Percentiles rank a stretch among this genome's conserved stretches.
phyloP scores from a whole-genome alignment of 2,888 invertebrate genomes.

The Parelbella ahira region DNA sequence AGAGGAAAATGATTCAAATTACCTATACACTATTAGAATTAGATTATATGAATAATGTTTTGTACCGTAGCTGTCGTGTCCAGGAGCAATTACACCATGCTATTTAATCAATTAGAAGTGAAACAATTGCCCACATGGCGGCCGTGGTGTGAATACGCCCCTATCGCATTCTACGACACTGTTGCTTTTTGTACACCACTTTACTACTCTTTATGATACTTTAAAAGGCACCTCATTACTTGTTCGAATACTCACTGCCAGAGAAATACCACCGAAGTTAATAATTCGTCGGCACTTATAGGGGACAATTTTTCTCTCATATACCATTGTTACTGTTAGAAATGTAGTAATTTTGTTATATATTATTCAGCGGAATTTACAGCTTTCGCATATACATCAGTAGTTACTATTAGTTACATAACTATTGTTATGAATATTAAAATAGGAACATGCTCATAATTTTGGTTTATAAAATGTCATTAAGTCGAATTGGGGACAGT shows the following conservation, averaged over 20 bases:
- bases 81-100: slow-evolving; percentile 63
- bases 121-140: slow-evolving; percentile 76
- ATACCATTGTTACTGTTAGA: too few relatives aligned
- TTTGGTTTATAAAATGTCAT: too few relatives aligned
- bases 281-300: slow-evolving; percentile 56
- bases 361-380: too few relatives aligned
- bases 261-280: slow-evolving; percentile 48
- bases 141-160: slow-evolving; percentile 70
- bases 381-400: too few relatives aligned
- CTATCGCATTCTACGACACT: slow-evolving; percentile 58
- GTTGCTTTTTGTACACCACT: slow-evolving; percentile 65
- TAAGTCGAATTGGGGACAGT: too few relatives aligned
- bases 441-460: too few relatives aligned
- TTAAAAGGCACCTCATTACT: slow-evolving; percentile 72
- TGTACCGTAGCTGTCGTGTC: slow-evolving; percentile 54
- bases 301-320: slow-evolving; percentile 72
- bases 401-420: too few relatives aligned
- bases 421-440: too few relatives aligned
- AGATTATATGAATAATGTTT: too few relatives aligned
- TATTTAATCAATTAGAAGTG: slow-evolving; percentile 76
- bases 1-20: too few relatives aligned
- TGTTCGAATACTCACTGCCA: slow-evolving; percentile 51
- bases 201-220: slow-evolving; percentile 73
- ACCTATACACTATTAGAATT: too few relatives aligned
- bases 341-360: too few relatives aligned